Conservation (phyloP, 2,113 vertebrate genomes). For the Seriola dumerili region DNA sequence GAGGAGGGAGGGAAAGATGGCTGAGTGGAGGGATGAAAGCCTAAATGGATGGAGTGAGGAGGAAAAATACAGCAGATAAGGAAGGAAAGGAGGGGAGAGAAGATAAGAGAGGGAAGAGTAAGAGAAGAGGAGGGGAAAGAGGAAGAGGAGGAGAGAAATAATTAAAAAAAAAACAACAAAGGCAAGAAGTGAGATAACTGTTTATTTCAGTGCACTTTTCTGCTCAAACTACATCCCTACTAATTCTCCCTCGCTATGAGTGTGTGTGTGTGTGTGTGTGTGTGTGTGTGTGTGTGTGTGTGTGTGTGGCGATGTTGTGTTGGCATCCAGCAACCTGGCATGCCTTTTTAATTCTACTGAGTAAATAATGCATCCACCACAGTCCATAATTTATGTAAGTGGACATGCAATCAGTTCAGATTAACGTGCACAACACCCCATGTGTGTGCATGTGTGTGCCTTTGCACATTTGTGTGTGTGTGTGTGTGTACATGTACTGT, state of each 20-base stretch:
- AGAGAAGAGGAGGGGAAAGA: neutral
- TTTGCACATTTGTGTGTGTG: conserved; percentile 11
- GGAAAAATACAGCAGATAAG: neutral
- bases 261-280: conserved; percentile 12
- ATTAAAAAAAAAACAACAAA: neutral
- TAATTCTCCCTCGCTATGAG: conserved; percentile 17
- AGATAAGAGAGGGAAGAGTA: too few relatives aligned
- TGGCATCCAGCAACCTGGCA: conserved; percentile 69
- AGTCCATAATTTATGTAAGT: conserved; percentile 87
- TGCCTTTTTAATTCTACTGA: conserved; percentile 82
- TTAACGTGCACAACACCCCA: conserved; percentile 76
- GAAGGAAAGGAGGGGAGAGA: neutral
- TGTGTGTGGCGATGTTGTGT: conserved; percentile 69
- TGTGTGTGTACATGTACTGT: conserved; percentile 22
- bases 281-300: conserved; percentile 38
- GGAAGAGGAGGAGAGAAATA: neutral
- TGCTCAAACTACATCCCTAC: conserved; percentile 25
- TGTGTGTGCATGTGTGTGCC: conserved; percentile 26
- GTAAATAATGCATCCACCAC: conserved; percentile 83
- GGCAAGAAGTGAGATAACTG: neutral
- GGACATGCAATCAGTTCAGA: conserved; percentile 87
- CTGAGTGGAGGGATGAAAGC: neutral
- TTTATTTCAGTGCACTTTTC: conserved; percentile 33
- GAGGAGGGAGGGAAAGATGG: neutral
- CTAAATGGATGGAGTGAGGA: neutral